Base-by-base conservation (phyloP, 2,113 vertebrate genomes). In the Sialia sialis region DNA sequence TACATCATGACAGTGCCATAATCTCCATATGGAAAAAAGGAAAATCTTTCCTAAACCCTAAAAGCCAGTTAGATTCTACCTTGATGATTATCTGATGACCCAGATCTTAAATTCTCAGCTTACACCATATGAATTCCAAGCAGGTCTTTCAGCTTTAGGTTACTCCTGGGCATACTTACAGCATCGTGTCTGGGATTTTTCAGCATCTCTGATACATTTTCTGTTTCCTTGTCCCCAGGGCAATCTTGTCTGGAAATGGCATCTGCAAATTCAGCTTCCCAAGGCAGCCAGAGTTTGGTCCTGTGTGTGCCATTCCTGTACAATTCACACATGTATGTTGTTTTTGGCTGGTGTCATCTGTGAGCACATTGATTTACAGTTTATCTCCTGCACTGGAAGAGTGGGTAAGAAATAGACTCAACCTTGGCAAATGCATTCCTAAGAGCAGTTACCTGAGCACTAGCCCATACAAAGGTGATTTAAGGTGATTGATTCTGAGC, bases 31-130 rank as follows among this genome's bases (percentile, higher is more conserved):
- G 96, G 93, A 95, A 95, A 94, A 92, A 93, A 75, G 76, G 90
- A 92, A 94, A 94, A 95, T 94, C 86, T 96, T 92, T 89, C 56
- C 81, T 96, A 94, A 97, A 95, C 84, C 93, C 91, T 81, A 67
- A 87, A 93, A 96, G 91, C 94, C 93, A 92, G 93, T 97, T 92
- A 94, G 96, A 90, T 85, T 93, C 84, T 87, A 93, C 96, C 93
- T 85, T 90, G 82, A 82, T 93, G 87, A 94, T 96, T 91, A 95
- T 96, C 95, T 96, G 87, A 87, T 96, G 96, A 94, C 93, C 95
- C 74, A 96, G 74, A 95, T 96, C 67, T 79, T 94, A 84, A 38
- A 60, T 91, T 89, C 87, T 90, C 38, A 66, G 78, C 58, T 90
- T 73, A 85, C 32, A 30, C 78, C 63, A 13, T 60, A 43, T 91